Percentiles rank a stretch among this genome's conserved stretches.
These are phyloP conservation scores for Pogonophryne albipinna DNA, from an alignment of 2,797 vertebrate genomes.

Conservation along the genomic window DNA sequence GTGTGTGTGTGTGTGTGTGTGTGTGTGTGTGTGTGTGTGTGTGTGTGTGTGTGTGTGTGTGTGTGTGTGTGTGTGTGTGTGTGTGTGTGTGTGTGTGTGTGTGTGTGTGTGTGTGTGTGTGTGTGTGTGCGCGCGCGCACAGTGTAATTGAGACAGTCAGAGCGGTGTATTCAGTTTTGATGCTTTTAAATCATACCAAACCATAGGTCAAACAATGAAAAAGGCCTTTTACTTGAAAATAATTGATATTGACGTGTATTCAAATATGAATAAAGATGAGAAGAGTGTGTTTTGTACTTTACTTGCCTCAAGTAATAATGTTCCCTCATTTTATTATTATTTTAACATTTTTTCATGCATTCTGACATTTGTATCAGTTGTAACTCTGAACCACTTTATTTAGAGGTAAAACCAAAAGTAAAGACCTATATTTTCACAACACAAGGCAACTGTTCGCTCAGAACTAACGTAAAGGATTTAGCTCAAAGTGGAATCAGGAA, in stretches of 20 bases:
- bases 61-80: constrained; percentile 11
- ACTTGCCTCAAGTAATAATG: background rate
- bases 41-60: constrained; percentile 13
- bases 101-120: no score
- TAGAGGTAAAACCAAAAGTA: background rate
- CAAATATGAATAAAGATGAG: background rate
- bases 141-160: no score
- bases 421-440: no score
- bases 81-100: background rate
- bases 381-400: background rate
- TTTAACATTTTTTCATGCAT: no score
- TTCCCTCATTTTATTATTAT: no score
- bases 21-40: background rate
- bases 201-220: constrained; percentile 36
- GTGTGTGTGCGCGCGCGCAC: no score
- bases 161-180: no score
- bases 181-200: constrained; percentile 40
- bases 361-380: no score
- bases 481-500: background rate
- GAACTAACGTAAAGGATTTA: no score
- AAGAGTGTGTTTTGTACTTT: background rate
- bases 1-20: no score
- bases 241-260: background rate
- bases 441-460: no score
- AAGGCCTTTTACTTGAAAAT: background rate